Conservation (phyloP, 92 coral and sea anemone genomes). For the Porites cylindrica region DNA sequence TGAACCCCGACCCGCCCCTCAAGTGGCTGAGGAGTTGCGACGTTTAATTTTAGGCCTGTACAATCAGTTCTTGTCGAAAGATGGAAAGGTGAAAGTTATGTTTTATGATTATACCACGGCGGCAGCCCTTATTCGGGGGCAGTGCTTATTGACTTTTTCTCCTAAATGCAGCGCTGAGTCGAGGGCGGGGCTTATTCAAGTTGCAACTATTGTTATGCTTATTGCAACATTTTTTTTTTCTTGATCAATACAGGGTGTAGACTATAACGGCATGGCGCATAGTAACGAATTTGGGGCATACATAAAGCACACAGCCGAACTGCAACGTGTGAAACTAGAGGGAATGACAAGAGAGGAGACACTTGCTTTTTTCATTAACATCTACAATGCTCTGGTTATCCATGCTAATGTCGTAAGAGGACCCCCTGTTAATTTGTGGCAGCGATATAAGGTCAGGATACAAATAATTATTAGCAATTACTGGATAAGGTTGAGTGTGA, state of each 20-base stretch:
- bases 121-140: no score
- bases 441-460: slow-evolving; percentile 84
- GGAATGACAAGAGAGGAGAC: slow-evolving; percentile 89
- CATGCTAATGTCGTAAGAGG: slow-evolving; percentile 96
- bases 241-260: slow-evolving; percentile 80
- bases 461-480: background rate
- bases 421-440: slow-evolving; percentile 94
- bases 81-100: slow-evolving; percentile 83
- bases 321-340: slow-evolving; percentile 91
- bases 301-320: slow-evolving; percentile 95
- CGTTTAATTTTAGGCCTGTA: slow-evolving; percentile 84
- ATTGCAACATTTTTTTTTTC: background rate
- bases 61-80: slow-evolving; percentile 78
- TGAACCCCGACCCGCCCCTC: slow-evolving; percentile 96
- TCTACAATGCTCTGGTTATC: slow-evolving; percentile 95
- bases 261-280: slow-evolving; percentile 80
- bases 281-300: slow-evolving; percentile 83
- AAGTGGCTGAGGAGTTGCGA: slow-evolving; percentile 91
- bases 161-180: no score
- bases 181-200: no score
- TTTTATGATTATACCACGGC: no score
- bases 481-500: no score
- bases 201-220: background rate
- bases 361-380: slow-evolving; percentile 92
- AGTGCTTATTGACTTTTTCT: no score